A percentile compares a stretch with the other conserved stretches of the same genome.
Evolutionary conservation across 2,888 invertebrate genomes (phyloP).

Genomic region (Rugalucina vietnamica): DNA sequence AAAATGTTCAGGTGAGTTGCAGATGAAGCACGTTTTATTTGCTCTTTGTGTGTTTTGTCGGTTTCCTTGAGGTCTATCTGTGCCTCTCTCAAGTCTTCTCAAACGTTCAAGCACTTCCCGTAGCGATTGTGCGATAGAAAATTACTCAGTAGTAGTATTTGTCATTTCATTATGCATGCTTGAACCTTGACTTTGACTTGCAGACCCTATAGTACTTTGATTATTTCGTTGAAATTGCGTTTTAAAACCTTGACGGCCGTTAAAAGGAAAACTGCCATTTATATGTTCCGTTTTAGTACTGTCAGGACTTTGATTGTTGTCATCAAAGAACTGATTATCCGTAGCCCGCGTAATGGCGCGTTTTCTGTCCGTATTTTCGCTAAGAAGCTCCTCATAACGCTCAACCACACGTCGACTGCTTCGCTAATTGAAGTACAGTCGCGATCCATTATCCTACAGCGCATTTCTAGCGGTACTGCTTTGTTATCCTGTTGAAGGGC

Average conservation of each 20-base stretch:
- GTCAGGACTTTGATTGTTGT: not conserved
- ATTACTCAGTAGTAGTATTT: not conserved
- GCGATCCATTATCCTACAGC: not conserved
- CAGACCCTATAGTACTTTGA: not conserved
- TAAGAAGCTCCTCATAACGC: not conserved
- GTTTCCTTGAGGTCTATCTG: not conserved
- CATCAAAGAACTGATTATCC: no score
- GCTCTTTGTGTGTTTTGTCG: not conserved
- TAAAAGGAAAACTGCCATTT: no score
- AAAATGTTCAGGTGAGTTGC: not conserved
- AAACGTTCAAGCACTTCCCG: constrained; percentile 1
- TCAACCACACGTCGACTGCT: not conserved
- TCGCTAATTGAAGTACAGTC: not conserved
- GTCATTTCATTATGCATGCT: not conserved
- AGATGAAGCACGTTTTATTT: not conserved
- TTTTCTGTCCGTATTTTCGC: not conserved
- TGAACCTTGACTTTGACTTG: not conserved
- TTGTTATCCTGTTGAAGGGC: not conserved
- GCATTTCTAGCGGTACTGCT: not conserved
- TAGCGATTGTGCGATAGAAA: not conserved
- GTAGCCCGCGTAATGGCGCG: no score
- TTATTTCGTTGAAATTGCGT: no score
- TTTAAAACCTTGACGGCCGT: no score
- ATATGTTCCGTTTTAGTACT: no score
- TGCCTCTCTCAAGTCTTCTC: not conserved